phyloP scores from a whole-genome alignment of 1,140 invertebrate species.

The Brachionus paranguensis region DNA sequence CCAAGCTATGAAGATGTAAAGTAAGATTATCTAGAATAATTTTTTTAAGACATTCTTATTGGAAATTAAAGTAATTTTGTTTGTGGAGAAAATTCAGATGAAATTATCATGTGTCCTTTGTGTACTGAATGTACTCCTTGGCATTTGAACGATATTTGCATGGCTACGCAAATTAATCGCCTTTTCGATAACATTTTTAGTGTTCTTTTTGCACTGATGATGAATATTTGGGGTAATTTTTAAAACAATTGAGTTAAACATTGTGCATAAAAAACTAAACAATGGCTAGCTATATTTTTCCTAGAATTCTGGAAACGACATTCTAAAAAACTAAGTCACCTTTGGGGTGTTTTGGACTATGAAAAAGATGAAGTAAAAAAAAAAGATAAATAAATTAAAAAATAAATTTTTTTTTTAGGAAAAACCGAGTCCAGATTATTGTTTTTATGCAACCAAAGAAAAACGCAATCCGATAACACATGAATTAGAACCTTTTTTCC shows the following conservation, averaged over 20 bases:
- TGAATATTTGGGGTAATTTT: slow-evolving; percentile 67
- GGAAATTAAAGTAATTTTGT: not conserved
- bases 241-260: not conserved
- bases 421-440: slow-evolving; percentile 53
- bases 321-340: slow-evolving; percentile 81
- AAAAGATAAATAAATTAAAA: not conserved
- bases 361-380: slow-evolving; percentile 65
- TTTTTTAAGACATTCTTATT: not conserved
- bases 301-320: slow-evolving; percentile 92
- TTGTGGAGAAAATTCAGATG: slow-evolving; percentile 38
- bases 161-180: slow-evolving; percentile 65
- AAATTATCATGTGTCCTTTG: slow-evolving; percentile 34
- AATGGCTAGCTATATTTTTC: slow-evolving; percentile 75
- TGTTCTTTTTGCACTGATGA: slow-evolving; percentile 69
- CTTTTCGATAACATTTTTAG: slow-evolving; percentile 71
- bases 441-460: slow-evolving; percentile 48
- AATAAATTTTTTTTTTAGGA: not conserved
- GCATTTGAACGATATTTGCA: slow-evolving; percentile 66
- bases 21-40: not conserved
- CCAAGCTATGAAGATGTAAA: not conserved
- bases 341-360: slow-evolving; percentile 79
- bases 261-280: not conserved
- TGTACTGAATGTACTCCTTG: slow-evolving; percentile 62
- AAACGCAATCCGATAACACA: slow-evolving; percentile 55
- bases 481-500: slow-evolving; percentile 61